These are phyloP conservation scores for Misgurnus anguillicaudatus DNA, from an alignment of 2,113 vertebrate species.

Conservation along the genomic window DNA sequence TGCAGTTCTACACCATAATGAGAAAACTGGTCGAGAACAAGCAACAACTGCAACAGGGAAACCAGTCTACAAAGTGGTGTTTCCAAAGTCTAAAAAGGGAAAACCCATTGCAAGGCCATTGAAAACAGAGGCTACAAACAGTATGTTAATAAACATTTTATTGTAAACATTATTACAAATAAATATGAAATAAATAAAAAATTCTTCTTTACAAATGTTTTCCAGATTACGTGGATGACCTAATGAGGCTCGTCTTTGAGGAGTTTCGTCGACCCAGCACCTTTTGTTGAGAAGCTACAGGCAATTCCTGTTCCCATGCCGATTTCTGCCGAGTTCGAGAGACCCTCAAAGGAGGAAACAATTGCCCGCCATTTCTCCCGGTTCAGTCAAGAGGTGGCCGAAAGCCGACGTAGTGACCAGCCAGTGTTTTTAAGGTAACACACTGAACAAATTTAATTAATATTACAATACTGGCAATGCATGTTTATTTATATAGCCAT, in stretches of 20 bases:
- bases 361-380: background rate
- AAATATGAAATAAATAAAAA: background rate
- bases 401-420: background rate
- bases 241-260: background rate
- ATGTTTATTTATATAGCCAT: too few relatives aligned
- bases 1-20: too few relatives aligned
- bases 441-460: too few relatives aligned
- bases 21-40: too few relatives aligned
- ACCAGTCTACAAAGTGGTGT: too few relatives aligned
- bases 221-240: background rate
- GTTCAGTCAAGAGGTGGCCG: background rate
- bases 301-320: background rate
- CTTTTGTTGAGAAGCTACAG: background rate
- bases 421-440: too few relatives aligned
- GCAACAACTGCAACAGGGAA: too few relatives aligned
- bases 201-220: background rate
- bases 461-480: too few relatives aligned
- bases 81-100: too few relatives aligned
- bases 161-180: background rate
- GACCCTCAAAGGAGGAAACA: background rate
- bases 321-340: background rate
- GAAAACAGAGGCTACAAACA: background rate
- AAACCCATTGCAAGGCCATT: background rate
- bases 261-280: background rate
- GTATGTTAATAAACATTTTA: conserved; percentile 2